Conservation (phyloP, 2,888 invertebrate genomes). For the Hetaerina titia region DNA sequence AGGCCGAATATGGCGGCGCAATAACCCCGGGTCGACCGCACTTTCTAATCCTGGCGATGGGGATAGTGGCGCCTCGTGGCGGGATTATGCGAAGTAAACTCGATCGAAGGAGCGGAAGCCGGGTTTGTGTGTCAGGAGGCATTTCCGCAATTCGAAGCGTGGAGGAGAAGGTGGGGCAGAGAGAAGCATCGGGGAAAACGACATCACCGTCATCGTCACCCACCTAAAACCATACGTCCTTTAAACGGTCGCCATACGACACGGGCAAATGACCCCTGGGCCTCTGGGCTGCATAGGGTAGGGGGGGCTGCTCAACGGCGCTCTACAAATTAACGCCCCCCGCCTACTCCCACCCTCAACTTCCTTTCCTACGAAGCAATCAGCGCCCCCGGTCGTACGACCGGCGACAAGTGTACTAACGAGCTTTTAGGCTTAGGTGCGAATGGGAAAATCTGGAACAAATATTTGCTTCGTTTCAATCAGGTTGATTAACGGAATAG, state of each 20-base stretch:
- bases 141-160: background rate
- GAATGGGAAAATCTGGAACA: slow-evolving; percentile 24
- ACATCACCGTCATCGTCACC: background rate
- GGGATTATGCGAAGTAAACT: too few relatives aligned
- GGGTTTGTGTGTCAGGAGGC: too few relatives aligned
- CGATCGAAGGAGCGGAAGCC: too few relatives aligned
- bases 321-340: background rate
- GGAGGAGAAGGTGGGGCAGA: background rate
- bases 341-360: background rate
- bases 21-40: too few relatives aligned
- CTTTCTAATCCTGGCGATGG: too few relatives aligned
- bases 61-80: too few relatives aligned
- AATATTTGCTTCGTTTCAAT: slow-evolving; percentile 36
- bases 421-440: background rate
- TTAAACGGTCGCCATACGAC: background rate
- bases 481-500: slow-evolving; percentile 47
- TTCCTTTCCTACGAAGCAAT: slow-evolving; percentile 24
- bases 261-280: background rate
- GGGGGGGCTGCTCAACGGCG: background rate
- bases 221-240: background rate
- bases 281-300: background rate
- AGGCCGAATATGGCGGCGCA: too few relatives aligned
- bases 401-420: slow-evolving; percentile 40
- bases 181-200: background rate
- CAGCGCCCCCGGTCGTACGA: slow-evolving; percentile 4